Evolutionary conservation across 2,797 vertebrate genomes (phyloP).

Genomic region (Oreortyx pictus): DNA sequence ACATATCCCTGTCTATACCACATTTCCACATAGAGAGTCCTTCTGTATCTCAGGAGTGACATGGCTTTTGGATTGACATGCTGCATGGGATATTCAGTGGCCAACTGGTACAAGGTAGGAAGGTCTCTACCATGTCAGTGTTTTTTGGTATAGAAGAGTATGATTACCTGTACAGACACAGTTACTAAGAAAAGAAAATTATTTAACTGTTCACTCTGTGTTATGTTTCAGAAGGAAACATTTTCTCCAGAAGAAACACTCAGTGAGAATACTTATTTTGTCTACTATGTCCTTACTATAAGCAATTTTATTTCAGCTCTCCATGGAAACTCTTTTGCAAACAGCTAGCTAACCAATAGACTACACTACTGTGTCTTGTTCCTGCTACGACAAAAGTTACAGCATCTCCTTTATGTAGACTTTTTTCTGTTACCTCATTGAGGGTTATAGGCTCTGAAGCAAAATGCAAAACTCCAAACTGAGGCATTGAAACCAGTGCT

Average conservation of each 20-base stretch:
- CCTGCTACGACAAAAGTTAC: neutral
- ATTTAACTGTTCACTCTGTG: neutral
- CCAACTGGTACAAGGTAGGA: neutral
- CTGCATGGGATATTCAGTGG: rapidly evolving
- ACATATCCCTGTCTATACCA: neutral
- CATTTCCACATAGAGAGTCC: neutral
- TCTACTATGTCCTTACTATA: neutral
- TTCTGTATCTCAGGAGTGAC: neutral
- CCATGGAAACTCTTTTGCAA: neutral
- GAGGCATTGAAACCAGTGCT: neutral
- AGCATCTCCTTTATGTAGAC: neutral
- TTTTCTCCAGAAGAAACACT: neutral
- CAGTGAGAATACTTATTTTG: neutral
- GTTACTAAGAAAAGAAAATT: neutral
- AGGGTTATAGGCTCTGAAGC: neutral
- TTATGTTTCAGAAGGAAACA: neutral
- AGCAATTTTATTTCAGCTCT: neutral
- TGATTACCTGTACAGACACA: neutral
- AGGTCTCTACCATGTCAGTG: neutral
- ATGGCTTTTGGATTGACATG: rapidly evolving
- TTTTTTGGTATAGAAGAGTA: neutral
- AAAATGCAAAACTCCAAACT: rapidly evolving
- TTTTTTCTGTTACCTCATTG: neutral
- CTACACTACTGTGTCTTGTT: neutral
- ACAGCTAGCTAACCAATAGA: neutral